Evolutionary conservation across 2,113 vertebrate species (phyloP).

Genomic region (Merops nubicus): DNA sequence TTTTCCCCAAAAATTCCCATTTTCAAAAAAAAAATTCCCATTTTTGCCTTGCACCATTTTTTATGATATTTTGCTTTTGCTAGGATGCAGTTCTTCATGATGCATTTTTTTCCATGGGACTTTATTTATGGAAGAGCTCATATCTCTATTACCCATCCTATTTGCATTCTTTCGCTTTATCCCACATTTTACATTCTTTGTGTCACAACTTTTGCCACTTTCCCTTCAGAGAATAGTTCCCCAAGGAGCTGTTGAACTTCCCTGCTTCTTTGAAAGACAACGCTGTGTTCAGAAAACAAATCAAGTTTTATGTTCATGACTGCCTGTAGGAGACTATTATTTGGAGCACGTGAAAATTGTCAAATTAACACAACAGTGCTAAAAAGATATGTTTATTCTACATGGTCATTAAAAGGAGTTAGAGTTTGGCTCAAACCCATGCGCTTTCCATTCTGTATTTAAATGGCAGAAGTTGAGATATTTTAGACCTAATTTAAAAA

Average conservation of each 20-base stretch:
- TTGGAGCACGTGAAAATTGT: background rate
- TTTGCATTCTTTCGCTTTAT: background rate
- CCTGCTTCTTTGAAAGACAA: background rate
- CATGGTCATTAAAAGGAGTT: background rate
- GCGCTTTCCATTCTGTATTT: background rate
- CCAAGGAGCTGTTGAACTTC: background rate
- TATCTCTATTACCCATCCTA: background rate
- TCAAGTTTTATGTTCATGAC: background rate
- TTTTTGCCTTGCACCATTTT: background rate
- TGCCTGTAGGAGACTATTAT: background rate
- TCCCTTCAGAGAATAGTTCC: background rate
- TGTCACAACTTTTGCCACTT: background rate
- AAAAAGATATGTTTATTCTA: background rate
- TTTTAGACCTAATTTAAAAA: background rate
- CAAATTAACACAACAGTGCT: background rate
- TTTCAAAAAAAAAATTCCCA: too few relatives aligned
- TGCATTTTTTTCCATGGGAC: background rate
- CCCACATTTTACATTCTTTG: background rate
- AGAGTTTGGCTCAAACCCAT: background rate
- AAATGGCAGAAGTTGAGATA: background rate
- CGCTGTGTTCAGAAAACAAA: background rate
- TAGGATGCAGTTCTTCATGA: fast-evolving
- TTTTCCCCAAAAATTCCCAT: too few relatives aligned
- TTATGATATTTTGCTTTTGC: background rate
- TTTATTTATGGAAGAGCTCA: background rate